These are phyloP conservation scores for Hartigia nigra DNA, from an alignment of 2,888 invertebrate species.

Conservation along the genomic window DNA sequence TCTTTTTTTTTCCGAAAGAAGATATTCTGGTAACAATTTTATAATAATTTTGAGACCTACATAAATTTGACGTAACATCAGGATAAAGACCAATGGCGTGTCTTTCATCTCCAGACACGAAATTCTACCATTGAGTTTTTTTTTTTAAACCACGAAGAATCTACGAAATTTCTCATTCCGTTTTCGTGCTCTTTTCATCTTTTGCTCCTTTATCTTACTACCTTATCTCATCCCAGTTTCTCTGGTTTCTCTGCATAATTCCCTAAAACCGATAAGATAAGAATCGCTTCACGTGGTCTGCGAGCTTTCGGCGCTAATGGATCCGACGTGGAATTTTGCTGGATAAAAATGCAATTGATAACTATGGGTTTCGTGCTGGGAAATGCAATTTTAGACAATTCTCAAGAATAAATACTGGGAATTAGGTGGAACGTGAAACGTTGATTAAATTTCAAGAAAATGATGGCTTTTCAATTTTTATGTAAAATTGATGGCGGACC, in stretches of 20 bases:
- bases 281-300: background rate
- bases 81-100: constrained; percentile 26
- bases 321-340: background rate
- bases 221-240: background rate
- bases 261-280: background rate
- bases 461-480: too few species aligned
- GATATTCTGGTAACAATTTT: constrained; percentile 39
- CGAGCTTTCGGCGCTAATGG: background rate
- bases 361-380: too few species aligned
- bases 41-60: constrained; percentile 27
- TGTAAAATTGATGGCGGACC: too few species aligned
- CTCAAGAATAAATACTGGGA: too few species aligned
- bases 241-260: background rate
- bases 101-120: background rate
- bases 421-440: too few species aligned
- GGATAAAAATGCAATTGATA: too few species aligned
- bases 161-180: background rate
- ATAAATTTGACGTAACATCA: constrained; percentile 39
- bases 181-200: background rate
- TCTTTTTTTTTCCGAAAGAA: constrained; percentile 29
- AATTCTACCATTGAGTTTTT: background rate
- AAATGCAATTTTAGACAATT: too few species aligned
- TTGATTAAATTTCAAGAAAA: too few species aligned
- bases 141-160: background rate
- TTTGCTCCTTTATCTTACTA: background rate